Percentiles rank a stretch among this genome's conserved stretches.
Evolutionary conservation across 1,140 invertebrate genomes (phyloP).

Genomic region (Maniola jurtina): DNA sequence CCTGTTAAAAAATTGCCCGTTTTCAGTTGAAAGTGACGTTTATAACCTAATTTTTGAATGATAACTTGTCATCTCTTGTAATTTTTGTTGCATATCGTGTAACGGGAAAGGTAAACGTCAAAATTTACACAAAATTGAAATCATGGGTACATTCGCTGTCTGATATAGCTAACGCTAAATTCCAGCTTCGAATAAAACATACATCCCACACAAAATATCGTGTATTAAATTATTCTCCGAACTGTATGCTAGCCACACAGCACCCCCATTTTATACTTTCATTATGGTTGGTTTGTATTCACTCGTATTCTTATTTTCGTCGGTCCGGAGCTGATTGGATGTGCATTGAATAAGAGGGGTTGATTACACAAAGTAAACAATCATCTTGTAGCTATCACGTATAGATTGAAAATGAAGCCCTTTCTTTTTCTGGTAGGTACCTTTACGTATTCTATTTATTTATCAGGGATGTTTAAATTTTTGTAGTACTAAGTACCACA

Average conservation of each 20-base stretch:
- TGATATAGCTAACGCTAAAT: too few species aligned
- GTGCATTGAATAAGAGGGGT: constrained; percentile 8
- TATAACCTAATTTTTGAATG: too few species aligned
- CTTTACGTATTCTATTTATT: constrained; percentile 1
- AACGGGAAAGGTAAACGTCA: too few species aligned
- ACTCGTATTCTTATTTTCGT: constrained; percentile 5
- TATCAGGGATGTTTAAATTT: neutral
- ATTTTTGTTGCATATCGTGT: too few species aligned
- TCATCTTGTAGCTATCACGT: neutral
- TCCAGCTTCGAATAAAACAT: too few species aligned
- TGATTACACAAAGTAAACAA: constrained; percentile 31
- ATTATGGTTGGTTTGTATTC: constrained; percentile 7
- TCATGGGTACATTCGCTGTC: too few species aligned
- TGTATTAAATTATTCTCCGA: neutral
- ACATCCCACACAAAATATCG: too few species aligned
- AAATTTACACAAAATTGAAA: too few species aligned
- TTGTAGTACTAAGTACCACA: too few species aligned
- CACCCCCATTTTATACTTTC: neutral
- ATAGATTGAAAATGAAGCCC: constrained; percentile 3
- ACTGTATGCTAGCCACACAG: neutral
- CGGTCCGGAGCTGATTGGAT: constrained; percentile 8
- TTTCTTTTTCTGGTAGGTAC: neutral
- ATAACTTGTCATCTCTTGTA: too few species aligned
- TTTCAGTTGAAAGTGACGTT: too few species aligned
- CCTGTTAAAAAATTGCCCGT: too few species aligned